Base-by-base conservation (phyloP, 1,140 invertebrate genomes). In the Apis florea region DNA sequence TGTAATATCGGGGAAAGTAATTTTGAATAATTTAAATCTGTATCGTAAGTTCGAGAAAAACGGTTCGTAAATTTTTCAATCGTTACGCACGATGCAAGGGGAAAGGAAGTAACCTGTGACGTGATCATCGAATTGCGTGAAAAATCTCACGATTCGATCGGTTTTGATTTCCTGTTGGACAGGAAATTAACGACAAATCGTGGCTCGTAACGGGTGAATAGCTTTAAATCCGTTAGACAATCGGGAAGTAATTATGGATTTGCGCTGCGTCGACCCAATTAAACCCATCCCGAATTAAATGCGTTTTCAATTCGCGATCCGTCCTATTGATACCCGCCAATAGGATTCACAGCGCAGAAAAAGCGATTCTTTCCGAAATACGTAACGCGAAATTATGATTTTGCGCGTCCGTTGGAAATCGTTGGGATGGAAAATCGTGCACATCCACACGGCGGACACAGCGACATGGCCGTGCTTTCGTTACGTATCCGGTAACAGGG, bases 151-250 rank as follows among this genome's bases (percentile, higher is more conserved):
- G 63, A 53, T 49, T 47, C 26, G n/a, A n/a, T 63, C 61, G 63
- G 69, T 61, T 82, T 51, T 74, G 79, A 86, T 86, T 86, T 86
- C 70, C 83, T 40, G 26, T 6, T 31, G 58, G 1, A 40, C 83
- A 58, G 85, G 74, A 82, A 85, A 85, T 85, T 85, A 85, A 82
- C 69, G 84, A 85, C 69, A 74, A 85, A 86, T 86, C 79, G 79
- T 63, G 47, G 51, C 24, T 53, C 74, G 69, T 78, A 63, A 74
- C 69, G 17, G 59, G 19, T 26, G 63, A 59, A 69, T 77, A 78
- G 83, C 56, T 77, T 86, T 86, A 86, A 85, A 85, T 79, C 74
- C 79, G 58, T 86, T 75, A 49, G 24, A 67, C 19, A 66, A 58
- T 75, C 53, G 79, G 71, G 59, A 67, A 51, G 71, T n/a, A 74